Percentiles rank a stretch among this genome's conserved stretches.
These are phyloP conservation scores for Helicorthomorpha holstii DNA, from an alignment of 1,140 invertebrate genomes.

Conservation along the genomic window DNA sequence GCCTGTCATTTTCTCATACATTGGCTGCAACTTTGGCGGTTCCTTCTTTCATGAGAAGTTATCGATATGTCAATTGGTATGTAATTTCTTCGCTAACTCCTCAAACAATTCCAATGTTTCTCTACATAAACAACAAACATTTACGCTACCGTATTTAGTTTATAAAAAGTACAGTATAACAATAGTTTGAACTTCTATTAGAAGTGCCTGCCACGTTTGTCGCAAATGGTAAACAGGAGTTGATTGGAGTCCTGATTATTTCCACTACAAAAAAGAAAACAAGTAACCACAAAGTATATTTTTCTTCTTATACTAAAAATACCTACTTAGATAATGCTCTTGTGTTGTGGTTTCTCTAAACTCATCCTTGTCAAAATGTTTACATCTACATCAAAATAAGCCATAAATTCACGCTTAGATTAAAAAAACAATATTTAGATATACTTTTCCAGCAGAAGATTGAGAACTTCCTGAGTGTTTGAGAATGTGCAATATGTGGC, in stretches of 20 bases:
- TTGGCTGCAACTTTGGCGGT: constrained; percentile 92
- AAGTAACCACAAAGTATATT: too few species aligned
- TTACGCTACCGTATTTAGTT: neutral
- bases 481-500: constrained; percentile 77
- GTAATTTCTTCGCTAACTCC: constrained; percentile 88
- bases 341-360: neutral
- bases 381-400: neutral
- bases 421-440: neutral
- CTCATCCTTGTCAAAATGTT: neutral
- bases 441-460: constrained; percentile 55
- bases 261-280: too few species aligned
- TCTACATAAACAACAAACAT: constrained; percentile 18
- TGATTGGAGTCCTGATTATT: constrained; percentile 84
- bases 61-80: constrained; percentile 80
- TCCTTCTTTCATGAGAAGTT: constrained; percentile 84
- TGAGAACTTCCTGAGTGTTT: constrained; percentile 59
- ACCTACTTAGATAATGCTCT: neutral
- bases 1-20: constrained; percentile 66
- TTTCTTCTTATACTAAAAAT: too few species aligned
- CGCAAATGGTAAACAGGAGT: constrained; percentile 85
- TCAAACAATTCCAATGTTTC: constrained; percentile 65
- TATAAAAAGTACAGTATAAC: neutral
- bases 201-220: constrained; percentile 73
- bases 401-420: neutral
- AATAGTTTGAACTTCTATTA: constrained; percentile 41